phyloP scores from a whole-genome alignment of 2,888 invertebrate genomes.

The Cistogaster globosa region DNA sequence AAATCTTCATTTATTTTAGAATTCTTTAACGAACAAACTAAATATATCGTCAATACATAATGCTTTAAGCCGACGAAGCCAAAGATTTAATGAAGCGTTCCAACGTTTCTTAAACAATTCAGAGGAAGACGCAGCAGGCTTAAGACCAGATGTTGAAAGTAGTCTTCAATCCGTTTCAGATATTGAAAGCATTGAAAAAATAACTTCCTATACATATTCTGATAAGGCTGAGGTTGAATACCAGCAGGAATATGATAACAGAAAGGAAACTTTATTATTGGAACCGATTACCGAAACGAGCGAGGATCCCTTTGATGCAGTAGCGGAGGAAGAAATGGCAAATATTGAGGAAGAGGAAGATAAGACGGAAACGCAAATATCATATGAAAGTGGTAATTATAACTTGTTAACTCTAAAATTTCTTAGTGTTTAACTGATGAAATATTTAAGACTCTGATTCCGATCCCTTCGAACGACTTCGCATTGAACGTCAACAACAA shows the following conservation, averaged over 20 bases:
- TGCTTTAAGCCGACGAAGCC: conserved; percentile 31
- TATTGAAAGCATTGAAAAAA: conserved; percentile 46
- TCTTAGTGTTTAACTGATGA: background rate
- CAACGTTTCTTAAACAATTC: conserved; percentile 24
- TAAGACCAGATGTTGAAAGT: conserved; percentile 17
- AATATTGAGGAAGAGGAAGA: conserved; percentile 23
- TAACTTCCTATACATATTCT: conserved; percentile 45
- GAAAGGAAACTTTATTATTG: background rate
- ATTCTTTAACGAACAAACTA: background rate
- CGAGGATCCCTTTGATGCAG: conserved; percentile 16
- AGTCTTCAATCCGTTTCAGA: conserved; percentile 26
- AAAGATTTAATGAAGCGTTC: conserved; percentile 47
- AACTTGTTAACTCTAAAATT: background rate
- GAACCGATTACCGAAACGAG: conserved; percentile 37
- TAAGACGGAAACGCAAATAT: conserved; percentile 16
- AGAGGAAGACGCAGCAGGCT: background rate
- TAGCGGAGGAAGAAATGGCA: conserved; percentile 36
- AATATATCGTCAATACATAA: background rate
- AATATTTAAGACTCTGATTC: conserved; percentile 44
- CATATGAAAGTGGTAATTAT: conserved; percentile 53
- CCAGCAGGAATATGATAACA: background rate
- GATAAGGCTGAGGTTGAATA: background rate
- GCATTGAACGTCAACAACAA: conserved; percentile 48
- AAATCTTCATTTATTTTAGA: background rate
- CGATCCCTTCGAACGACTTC: conserved; percentile 61